A percentile compares a stretch with the other conserved stretches of the same genome.
phyloP scores from a whole-genome alignment of 2,888 invertebrate species.

The Caenorhabditis sp. region DNA sequence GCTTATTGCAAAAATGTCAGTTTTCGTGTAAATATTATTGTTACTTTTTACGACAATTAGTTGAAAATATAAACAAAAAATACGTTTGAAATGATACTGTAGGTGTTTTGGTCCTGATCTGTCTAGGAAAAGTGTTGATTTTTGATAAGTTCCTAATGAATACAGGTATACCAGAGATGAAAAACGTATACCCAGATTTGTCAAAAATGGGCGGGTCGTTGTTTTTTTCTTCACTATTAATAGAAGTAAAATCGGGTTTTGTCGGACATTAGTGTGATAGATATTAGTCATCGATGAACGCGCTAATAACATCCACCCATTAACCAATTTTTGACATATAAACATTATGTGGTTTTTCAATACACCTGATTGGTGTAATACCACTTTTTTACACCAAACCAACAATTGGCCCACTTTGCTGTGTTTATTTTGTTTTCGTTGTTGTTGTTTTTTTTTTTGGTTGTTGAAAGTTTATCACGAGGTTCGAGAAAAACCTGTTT shows the following conservation, averaged over 20 bases:
- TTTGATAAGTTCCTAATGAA: background rate
- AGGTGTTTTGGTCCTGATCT: no score
- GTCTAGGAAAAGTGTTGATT: no score
- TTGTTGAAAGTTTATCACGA: no score
- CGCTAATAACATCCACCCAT: background rate
- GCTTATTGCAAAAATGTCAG: background rate
- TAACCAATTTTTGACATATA: background rate
- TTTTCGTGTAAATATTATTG: background rate
- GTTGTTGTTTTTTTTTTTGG: no score
- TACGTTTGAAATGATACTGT: background rate
- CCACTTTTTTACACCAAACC: background rate
- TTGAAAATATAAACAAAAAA: background rate
- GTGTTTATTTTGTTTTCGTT: no score
- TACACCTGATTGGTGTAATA: background rate
- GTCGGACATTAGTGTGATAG: no score
- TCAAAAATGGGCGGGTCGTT: no score
- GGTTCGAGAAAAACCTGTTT: no score
- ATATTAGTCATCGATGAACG: background rate
- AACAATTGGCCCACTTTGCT: no score
- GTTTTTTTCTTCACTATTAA: background rate
- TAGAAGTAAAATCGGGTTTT: background rate
- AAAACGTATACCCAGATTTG: no score
- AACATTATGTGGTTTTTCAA: background rate
- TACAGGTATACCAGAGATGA: no score
- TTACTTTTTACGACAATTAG: background rate